Base-by-base conservation (phyloP, 2,888 invertebrate genomes). In the Erebia ligea region DNA sequence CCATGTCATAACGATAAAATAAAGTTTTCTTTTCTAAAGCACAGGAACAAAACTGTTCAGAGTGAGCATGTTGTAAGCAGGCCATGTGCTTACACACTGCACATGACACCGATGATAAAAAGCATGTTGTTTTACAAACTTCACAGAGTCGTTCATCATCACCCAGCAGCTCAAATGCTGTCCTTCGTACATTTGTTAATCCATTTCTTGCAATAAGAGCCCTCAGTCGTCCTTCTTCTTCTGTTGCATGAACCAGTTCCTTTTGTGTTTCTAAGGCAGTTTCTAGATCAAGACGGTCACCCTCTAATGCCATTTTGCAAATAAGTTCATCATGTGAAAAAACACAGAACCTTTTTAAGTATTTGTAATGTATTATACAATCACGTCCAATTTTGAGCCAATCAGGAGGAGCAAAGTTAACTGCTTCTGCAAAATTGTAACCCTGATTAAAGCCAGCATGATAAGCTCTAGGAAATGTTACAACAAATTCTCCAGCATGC, bases 361-460 rank as follows among this genome's bases (percentile, higher is more conserved):
- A 92, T 73, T 96, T 95, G 82, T 97, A 97, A 81, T 97, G 95
- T 13, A 89, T 88, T 71, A 97, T 95, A 81, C 96, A 96, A 56
- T 94, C 94, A 67, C 96, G 93, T 1, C 97, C 97, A 82, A 96
- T 91, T 74, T 94, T 92, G 48, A 97, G 88, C 97, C 97, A 97
- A 86, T 97, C 97, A 69, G 96, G 95, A 40, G 97, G 96, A 69
- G 96, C 96, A 92, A 97, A 97, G 83, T 97, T 97, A n/a, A 97
- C 97, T 71, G 97, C 97, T 86, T 97, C 97, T 61, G 97, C 97
- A 92, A 97, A 96, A 86, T 97, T 97, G 84, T 96, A 96, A 1
- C 97, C 97, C 82, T 96, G 96, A 85, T 97, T 97, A 81, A 96
- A 97, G 13, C 97, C 97, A 71, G 97, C 96, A 90, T 97, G 97